Evolutionary conservation across 2,888 invertebrate genomes (phyloP), one percentile per base, ranked within the genome.

Genomic region (Drosophila peninsularis): DNA sequence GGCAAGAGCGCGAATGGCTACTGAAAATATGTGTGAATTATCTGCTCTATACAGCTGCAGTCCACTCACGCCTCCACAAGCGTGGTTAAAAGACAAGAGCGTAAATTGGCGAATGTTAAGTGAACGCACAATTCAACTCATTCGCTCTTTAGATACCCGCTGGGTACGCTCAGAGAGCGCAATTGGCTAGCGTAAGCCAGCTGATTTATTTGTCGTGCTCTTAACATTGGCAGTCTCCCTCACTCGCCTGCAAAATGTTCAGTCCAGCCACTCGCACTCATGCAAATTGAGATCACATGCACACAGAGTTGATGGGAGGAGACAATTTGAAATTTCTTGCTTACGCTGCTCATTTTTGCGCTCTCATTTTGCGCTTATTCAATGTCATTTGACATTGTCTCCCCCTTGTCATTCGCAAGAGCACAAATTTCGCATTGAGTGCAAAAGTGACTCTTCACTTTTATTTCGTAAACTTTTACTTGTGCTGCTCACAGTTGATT

Each of bases 21-120:
- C n/a, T 27, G 27, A 27, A 27, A 30, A 32, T 47, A 47, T 47
- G 17, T 47, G 17, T 13, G 30, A 47, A 19, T 19, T 19, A 7
- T 3, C 13, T 3, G n/a, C 45, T 10, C 27, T 44, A 24, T 9
- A 24, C 24, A 24, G 44, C 24, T 44, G 44, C 44, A 24, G 24
- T n/a, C 42, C 24, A 44, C 24, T 14, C 27, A 47, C 17, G 27
- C 27, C 3, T 17, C n/a, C 24, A 24, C 24, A n/a, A 24, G 24
- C 42, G n/a, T n/a, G n/a, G n/a, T n/a, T n/a, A 14, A n/a, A 44
- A 17, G n/a, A 27, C 44, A 45, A 17, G 27, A 27, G 45, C 45
- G 27, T 11, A 30, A 27, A 45, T 45, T 45, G 11, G 17, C 11
- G 17, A 45, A 1, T 11, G 11, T 11, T 17, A 47, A 11, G n/a